Conservation (phyloP, 2,888 invertebrate species). For the Sympetrum striolatum region DNA sequence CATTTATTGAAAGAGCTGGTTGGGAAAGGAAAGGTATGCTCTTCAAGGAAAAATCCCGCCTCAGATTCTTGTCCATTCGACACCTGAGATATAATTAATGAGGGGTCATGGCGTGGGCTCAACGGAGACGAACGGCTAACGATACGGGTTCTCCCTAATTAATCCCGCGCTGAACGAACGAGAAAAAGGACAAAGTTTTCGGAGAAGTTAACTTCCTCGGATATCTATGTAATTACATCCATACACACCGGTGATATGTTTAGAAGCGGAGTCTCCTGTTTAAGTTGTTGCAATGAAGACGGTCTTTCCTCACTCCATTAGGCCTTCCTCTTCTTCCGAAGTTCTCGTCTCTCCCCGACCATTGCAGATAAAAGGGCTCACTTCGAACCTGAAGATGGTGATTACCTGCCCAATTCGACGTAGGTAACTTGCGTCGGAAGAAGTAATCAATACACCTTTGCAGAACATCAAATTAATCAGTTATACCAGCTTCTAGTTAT, state of each 20-base stretch:
- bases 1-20: neutral
- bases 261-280: neutral
- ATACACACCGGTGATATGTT: neutral
- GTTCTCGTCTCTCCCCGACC: no score
- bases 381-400: no score
- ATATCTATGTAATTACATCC: neutral
- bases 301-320: no score
- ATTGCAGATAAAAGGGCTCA: no score
- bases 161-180: neutral
- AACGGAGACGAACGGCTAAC: neutral
- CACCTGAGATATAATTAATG: slow-evolving; percentile 21
- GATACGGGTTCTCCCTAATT: slow-evolving; percentile 4
- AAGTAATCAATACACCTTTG: no score
- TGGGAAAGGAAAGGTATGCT: neutral
- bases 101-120: neutral
- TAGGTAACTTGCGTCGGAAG: no score
- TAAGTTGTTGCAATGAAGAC: neutral
- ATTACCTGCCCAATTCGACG: no score
- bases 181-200: neutral
- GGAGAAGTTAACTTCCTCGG: neutral
- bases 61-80: slow-evolving; percentile 18
- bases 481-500: no score
- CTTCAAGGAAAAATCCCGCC: neutral
- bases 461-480: no score
- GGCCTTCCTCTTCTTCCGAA: no score